phyloP scores from a whole-genome alignment of 2,888 invertebrate genomes.

The Pammene fasciana region DNA sequence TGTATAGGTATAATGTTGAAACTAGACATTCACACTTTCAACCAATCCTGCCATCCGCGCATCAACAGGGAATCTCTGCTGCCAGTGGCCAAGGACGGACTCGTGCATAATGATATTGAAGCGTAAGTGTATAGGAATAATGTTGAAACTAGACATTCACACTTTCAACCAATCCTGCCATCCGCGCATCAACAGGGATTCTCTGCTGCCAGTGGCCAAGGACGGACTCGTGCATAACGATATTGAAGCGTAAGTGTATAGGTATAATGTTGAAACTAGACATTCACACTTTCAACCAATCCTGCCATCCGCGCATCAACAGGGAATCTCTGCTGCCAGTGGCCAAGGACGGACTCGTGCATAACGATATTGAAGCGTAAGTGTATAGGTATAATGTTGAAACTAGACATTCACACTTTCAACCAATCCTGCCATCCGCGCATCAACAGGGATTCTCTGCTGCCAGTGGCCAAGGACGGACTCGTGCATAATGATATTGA shows the following conservation, averaged over 20 bases:
- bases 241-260: conserved; percentile 87
- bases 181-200: conserved; percentile 97
- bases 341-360: conserved; percentile 87
- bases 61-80: conserved; percentile 97
- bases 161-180: conserved; percentile 99
- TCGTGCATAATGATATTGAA: conserved; percentile 90
- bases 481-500: conserved; percentile 92
- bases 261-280: conserved; percentile 93
- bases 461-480: no score
- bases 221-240: conserved; percentile 88
- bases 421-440: no score
- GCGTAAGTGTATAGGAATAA: conserved; percentile 86
- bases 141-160: conserved; percentile 95
- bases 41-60: conserved; percentile 98
- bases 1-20: conserved; percentile 87
- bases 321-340: conserved; percentile 97
- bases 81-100: conserved; percentile 91
- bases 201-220: conserved; percentile 94
- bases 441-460: not conserved
- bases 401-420: conserved; percentile 84
- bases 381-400: conserved; percentile 87
- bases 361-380: conserved; percentile 91
- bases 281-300: conserved; percentile 99
- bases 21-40: conserved; percentile 97
- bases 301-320: conserved; percentile 97